phyloP scores from a whole-genome alignment of 1,140 invertebrate species.

The Aphaenogaster ashmeadi region DNA sequence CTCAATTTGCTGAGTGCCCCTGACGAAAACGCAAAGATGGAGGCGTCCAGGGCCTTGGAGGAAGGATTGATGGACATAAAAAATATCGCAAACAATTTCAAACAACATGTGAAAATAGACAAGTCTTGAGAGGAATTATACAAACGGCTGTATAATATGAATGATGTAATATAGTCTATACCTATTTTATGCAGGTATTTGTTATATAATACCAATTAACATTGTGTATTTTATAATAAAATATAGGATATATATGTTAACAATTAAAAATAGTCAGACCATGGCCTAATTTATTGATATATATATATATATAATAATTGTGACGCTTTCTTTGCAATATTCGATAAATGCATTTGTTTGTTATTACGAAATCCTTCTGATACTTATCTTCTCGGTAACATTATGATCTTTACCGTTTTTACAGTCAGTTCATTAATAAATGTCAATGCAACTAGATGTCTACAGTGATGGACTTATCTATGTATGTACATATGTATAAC shows the following conservation, averaged over 20 bases:
- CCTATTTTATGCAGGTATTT: neutral
- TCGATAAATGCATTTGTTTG: constrained; percentile 7
- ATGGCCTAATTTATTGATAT: constrained; percentile 33
- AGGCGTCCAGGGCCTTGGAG: constrained; percentile 83
- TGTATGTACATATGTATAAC: constrained; percentile 48
- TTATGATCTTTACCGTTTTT: neutral
- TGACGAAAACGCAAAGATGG: constrained; percentile 83
- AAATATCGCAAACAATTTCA: constrained; percentile 87
- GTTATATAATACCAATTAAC: neutral
- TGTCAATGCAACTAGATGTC: constrained; percentile 9
- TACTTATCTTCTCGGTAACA: neutral
- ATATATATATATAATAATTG: neutral
- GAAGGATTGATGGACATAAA: constrained; percentile 87
- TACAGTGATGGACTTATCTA: constrained; percentile 38
- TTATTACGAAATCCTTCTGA: neutral
- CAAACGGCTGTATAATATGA: neutral
- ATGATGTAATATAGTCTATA: constrained; percentile 20
- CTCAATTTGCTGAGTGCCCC: constrained; percentile 88
- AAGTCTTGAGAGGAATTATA: constrained; percentile 69
- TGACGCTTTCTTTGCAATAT: neutral
- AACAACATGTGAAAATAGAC: constrained; percentile 84
- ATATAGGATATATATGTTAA: neutral
- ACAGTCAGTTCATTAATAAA: constrained; percentile 30
- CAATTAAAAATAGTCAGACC: constrained; percentile 3
- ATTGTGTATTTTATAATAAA: constrained; percentile 32